phyloP scores from a whole-genome alignment of 2,888 invertebrate genomes.

The Drosophila neonasuta region DNA sequence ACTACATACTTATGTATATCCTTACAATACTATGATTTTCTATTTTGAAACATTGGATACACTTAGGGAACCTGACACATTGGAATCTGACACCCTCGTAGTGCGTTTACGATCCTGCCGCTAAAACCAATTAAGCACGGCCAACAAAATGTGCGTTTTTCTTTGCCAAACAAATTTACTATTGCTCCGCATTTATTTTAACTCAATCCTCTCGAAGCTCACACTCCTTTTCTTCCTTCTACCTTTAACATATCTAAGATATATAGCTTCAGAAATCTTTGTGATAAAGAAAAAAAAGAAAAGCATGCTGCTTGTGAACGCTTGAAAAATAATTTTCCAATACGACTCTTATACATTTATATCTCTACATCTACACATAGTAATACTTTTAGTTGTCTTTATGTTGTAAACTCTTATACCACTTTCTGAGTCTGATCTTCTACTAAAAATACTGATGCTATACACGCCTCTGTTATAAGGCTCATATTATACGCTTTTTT shows the following conservation, averaged over 20 bases:
- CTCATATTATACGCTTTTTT: background rate
- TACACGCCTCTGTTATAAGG: background rate
- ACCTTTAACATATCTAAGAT: conserved; percentile 4
- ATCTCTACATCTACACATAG: conserved; percentile 1
- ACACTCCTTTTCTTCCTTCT: conserved; percentile 31
- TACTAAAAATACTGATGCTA: background rate
- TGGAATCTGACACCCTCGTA: conserved; percentile 25
- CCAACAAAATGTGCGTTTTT: conserved; percentile 62
- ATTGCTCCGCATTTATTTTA: conserved; percentile 13
- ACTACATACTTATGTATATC: background rate
- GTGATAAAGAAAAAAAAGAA: background rate
- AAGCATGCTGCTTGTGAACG: conserved; percentile 68
- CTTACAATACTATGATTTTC: conserved; percentile 32
- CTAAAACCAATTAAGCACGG: conserved; percentile 30
- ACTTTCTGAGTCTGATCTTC: background rate
- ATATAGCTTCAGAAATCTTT: conserved; percentile 6
- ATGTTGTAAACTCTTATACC: background rate
- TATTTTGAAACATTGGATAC: conserved; percentile 43
- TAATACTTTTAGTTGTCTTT: background rate
- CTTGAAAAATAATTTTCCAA: conserved; percentile 30
- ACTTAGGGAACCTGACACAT: conserved; percentile 37
- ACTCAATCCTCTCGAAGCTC: conserved; percentile 10
- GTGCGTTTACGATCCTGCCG: conserved; percentile 32
- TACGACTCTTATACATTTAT: conserved; percentile 16
- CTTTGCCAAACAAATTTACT: conserved; percentile 26